phyloP scores from a whole-genome alignment of 2,888 invertebrate species.

The Prenolepis imparis region DNA sequence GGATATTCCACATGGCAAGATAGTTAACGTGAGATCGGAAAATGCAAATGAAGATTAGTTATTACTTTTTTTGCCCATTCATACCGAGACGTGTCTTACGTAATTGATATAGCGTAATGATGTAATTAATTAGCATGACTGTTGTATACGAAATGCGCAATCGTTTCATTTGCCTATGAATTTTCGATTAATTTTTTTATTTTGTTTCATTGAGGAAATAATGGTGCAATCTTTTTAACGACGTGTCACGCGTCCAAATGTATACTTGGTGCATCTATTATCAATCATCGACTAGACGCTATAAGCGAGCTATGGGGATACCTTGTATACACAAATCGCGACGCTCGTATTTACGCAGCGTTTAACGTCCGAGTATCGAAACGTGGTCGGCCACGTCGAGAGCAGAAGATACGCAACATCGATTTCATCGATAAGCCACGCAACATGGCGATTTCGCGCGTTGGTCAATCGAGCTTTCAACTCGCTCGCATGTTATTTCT shows the following conservation, averaged over 20 bases:
- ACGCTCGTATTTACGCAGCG: neutral
- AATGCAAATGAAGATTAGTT: neutral
- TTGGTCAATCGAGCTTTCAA: neutral
- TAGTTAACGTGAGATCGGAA: neutral
- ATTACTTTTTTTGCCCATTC: neutral
- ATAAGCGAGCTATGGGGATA: neutral
- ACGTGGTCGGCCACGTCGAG: neutral
- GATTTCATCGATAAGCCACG: conserved; percentile 38
- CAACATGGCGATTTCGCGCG: neutral
- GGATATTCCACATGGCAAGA: neutral
- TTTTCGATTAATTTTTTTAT: neutral
- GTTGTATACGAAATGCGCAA: neutral
- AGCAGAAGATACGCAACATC: conserved; percentile 1
- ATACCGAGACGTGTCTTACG: neutral
- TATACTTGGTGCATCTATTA: neutral
- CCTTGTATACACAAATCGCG: neutral
- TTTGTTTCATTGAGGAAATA: neutral
- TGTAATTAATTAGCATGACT: neutral
- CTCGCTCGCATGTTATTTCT: neutral
- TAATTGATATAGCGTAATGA: too few relatives aligned
- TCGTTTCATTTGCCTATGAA: neutral
- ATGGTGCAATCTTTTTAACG: neutral
- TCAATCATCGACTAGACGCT: neutral
- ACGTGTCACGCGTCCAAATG: neutral
- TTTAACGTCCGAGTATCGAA: neutral